Evolutionary conservation across 30 jellyfish, hydroid and myxozoan species (phyloP).

Genomic region (Hydractinia symbiolongicarpus): DNA sequence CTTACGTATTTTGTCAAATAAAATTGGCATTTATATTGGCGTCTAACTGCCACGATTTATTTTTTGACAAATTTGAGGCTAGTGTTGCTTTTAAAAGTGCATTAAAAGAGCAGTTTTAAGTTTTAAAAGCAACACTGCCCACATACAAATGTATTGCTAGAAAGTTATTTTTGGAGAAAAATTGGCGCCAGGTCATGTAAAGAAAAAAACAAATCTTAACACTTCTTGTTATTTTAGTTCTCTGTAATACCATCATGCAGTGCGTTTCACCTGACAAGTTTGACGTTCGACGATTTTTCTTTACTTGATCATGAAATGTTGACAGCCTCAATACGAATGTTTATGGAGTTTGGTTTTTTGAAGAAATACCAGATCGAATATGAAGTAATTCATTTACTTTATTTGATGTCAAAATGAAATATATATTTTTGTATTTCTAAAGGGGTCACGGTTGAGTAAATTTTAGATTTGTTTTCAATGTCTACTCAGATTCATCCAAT

Average conservation of each 20-base stretch:
- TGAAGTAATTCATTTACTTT: constrained; percentile 33
- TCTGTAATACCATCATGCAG: constrained; percentile 65
- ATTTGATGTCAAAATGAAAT: background rate
- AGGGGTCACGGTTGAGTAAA: background rate
- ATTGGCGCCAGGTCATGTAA: too few species aligned
- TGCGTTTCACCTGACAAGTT: constrained; percentile 34
- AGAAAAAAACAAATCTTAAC: background rate
- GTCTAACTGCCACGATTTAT: too few species aligned
- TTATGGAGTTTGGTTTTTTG: constrained; percentile 63
- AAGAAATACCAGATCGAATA: constrained; percentile 58
- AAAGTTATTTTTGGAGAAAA: too few species aligned
- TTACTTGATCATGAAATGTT: constrained; percentile 72
- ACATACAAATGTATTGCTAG: too few species aligned
- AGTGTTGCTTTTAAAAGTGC: too few species aligned
- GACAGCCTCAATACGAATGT: constrained; percentile 73
- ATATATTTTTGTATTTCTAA: background rate
- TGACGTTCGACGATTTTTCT: constrained; percentile 64
- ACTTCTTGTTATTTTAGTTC: background rate
- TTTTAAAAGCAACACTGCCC: too few species aligned
- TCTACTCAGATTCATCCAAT: too few species aligned
- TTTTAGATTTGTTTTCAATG: background rate
- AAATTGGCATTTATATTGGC: too few species aligned
- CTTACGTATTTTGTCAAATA: too few species aligned
- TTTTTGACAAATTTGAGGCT: too few species aligned
- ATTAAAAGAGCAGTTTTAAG: too few species aligned